Evolutionary conservation across 2,797 vertebrate genomes (phyloP).

Genomic region (Sphaeramia orbicularis): DNA sequence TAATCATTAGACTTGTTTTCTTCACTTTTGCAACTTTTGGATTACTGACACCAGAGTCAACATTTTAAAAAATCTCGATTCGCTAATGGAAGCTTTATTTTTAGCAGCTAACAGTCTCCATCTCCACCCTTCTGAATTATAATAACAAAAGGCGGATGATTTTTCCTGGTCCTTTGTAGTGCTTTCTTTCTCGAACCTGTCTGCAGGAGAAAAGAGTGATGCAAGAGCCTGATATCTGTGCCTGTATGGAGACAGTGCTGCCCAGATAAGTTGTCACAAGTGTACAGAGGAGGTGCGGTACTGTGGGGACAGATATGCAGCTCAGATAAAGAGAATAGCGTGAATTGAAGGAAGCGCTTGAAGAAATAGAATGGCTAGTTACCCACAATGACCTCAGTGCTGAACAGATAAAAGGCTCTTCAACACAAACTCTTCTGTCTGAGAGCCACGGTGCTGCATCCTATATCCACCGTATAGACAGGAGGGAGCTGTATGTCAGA

Average conservation of each 20-base stretch:
- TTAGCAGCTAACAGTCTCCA: conserved; percentile 26
- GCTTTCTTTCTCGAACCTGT: conserved; percentile 58
- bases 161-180: conserved; percentile 59
- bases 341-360: conserved; percentile 20
- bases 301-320: conserved; percentile 26
- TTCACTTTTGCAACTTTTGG: conserved; percentile 36
- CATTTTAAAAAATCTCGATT: conserved; percentile 34
- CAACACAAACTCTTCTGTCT: neutral
- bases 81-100: conserved; percentile 46
- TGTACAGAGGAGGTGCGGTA: conserved; percentile 37
- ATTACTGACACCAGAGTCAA: conserved; percentile 27
- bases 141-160: conserved; percentile 67
- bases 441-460: neutral
- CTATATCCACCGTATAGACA: neutral
- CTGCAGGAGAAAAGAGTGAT: conserved; percentile 63
- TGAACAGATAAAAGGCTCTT: neutral
- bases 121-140: conserved; percentile 42
- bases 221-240: conserved; percentile 66
- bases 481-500: neutral
- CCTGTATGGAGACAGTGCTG: conserved; percentile 46
- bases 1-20: conserved; percentile 19
- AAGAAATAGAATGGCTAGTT: conserved; percentile 5
- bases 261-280: conserved; percentile 55
- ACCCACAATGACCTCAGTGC: conserved; percentile 28
- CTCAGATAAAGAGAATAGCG: conserved; percentile 40